These are phyloP conservation scores for Toxotes lorentzi DNA, from an alignment of 2,797 vertebrate genomes.

Conservation along the genomic window DNA sequence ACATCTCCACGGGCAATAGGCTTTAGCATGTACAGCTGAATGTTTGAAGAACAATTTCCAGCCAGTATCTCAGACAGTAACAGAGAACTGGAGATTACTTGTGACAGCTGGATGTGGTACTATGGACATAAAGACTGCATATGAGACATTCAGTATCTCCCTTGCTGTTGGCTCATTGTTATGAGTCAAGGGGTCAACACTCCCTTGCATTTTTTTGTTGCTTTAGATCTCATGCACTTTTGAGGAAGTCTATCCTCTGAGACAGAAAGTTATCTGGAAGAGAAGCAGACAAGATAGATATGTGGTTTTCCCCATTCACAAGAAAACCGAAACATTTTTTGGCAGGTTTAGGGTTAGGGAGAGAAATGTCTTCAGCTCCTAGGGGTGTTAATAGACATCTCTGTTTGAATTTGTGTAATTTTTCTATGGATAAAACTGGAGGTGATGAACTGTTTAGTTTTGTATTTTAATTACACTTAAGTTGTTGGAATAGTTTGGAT, in stretches of 20 bases:
- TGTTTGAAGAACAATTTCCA: constrained; percentile 63
- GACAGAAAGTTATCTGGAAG: constrained; percentile 12
- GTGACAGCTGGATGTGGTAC: constrained; percentile 42
- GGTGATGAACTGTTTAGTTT: neutral
- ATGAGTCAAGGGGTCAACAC: constrained; percentile 35
- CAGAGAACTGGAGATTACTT: constrained; percentile 29
- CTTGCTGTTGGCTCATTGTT: constrained; percentile 42
- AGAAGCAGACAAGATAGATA: constrained; percentile 9
- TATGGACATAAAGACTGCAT: constrained; percentile 31
- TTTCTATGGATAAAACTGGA: neutral
- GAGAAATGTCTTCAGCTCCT: neutral
- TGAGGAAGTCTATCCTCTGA: constrained; percentile 19
- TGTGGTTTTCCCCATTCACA: constrained; percentile 5
- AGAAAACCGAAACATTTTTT: constrained; percentile 1
- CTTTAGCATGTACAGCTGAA: constrained; percentile 59
- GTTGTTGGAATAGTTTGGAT: neutral
- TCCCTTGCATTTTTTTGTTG: constrained; percentile 33
- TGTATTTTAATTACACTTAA: neutral
- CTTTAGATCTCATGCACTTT: constrained; percentile 24
- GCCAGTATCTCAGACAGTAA: constrained; percentile 34
- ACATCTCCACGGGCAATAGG: constrained; percentile 65
- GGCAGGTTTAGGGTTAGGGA: neutral
- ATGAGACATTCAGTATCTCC: neutral
- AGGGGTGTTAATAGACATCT: neutral
- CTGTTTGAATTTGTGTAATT: neutral